Percentiles rank a stretch among this genome's conserved stretches.
These are phyloP conservation scores for Sebastes hubbsi DNA, from an alignment of 2,797 vertebrate genomes.

Conservation along the genomic window DNA sequence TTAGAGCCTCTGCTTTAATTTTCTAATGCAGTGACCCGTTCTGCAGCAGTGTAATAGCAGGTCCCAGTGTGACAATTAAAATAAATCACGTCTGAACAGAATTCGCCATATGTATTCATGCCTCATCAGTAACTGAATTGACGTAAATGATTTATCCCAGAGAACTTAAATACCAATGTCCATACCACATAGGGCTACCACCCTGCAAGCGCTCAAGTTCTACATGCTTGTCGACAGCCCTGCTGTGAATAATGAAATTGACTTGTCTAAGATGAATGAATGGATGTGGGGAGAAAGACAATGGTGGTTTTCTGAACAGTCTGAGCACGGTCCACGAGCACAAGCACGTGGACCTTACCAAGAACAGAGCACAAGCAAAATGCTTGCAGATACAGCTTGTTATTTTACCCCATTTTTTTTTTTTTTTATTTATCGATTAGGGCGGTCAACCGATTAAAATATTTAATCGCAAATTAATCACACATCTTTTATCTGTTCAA, in stretches of 20 bases:
- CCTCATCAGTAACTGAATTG: conserved; percentile 91
- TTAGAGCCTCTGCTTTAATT: conserved; percentile 88
- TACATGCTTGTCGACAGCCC: conserved; percentile 31
- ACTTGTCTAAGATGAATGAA: conserved; percentile 50
- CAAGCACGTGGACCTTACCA: background rate
- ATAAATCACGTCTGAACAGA: conserved; percentile 91
- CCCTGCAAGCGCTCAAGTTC: conserved; percentile 30
- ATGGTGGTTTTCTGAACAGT: background rate
- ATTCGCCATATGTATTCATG: conserved; percentile 88
- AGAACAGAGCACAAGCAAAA: background rate
- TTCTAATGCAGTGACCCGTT: conserved; percentile 92
- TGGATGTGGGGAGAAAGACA: conserved; percentile 22
- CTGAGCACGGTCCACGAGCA: background rate
- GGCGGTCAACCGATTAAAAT: no score
- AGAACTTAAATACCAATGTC: conserved; percentile 81
- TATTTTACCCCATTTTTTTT: background rate
- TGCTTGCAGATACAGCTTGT: background rate
- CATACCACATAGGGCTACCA: conserved; percentile 47
- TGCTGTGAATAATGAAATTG: conserved; percentile 62
- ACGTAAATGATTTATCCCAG: conserved; percentile 87
- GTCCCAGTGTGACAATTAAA: conserved; percentile 94
- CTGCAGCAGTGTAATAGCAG: conserved; percentile 86
- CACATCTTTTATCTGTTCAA: no score
- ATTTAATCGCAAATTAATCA: no score
- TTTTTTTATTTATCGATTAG: no score